Evolutionary conservation across 2,797 vertebrate genomes (phyloP).

Genomic region (Aeoliscus strigatus): DNA sequence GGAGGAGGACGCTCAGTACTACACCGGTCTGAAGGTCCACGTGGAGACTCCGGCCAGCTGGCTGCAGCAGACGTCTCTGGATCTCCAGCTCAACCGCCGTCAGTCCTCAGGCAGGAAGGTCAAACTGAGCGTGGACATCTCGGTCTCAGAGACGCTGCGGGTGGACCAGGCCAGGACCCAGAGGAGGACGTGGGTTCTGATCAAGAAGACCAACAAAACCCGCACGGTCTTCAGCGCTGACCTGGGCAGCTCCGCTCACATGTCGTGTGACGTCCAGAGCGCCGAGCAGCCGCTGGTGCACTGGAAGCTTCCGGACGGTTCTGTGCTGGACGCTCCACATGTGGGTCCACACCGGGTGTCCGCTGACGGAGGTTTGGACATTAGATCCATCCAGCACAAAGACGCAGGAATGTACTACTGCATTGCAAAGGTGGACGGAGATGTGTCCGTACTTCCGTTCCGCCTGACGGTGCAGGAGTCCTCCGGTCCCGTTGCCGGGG

Average conservation of each 20-base stretch:
- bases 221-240: constrained; percentile 57
- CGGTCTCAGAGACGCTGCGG: constrained; percentile 61
- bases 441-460: constrained; percentile 67
- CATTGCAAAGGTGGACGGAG: constrained; percentile 72
- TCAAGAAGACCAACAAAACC: constrained; percentile 67
- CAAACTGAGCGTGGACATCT: constrained; percentile 70
- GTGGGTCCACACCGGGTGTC: constrained; percentile 65
- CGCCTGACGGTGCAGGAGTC: constrained; percentile 78
- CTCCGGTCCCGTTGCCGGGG: constrained; percentile 57
- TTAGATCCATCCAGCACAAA: constrained; percentile 61
- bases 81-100: constrained; percentile 82
- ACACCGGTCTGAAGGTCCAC: constrained; percentile 82
- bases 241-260: constrained; percentile 67
- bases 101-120: constrained; percentile 80
- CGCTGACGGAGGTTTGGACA: constrained; percentile 69
- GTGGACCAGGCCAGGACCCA: constrained; percentile 50
- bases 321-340: constrained; percentile 70
- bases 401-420: constrained; percentile 87
- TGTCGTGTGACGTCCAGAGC: constrained; percentile 79
- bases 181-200: constrained; percentile 81
- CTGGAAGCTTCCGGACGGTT: constrained; percentile 84
- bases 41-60: constrained; percentile 76
- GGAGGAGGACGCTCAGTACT: constrained; percentile 81
- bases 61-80: constrained; percentile 80
- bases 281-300: constrained; percentile 72